Base-by-base conservation (phyloP, 2,797 vertebrate genomes). In the Xyrichtys novacula region DNA sequence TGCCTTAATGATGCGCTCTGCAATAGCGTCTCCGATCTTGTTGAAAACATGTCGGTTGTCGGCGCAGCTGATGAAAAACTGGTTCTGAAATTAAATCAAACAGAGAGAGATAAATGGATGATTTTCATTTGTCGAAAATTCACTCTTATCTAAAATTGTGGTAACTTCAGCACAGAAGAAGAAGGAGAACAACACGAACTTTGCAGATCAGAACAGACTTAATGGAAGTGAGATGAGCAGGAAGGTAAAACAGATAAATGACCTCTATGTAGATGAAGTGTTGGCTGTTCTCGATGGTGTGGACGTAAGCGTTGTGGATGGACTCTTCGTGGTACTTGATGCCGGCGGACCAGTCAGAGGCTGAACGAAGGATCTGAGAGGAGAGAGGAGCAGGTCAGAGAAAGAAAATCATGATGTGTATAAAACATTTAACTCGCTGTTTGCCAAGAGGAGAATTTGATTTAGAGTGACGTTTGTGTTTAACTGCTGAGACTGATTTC, bases 21-120 rank as follows among this genome's bases (percentile, higher is more conserved):
- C 95, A 7, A 99, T 98, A 0, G 97, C 73, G 55, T 99, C 96
- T 0, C 98, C 98, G 0, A 99, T 94, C 91, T 93, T 96, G 91
- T 99, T 99, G 90, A 95, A 97, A 47, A 99, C 96, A 5, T 95
- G 88, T 83, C 90, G 95, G 90, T 96, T 95, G 84, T 98, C 96
- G 1, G 97, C 92, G 14, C 97, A 99, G 92, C 97, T 99, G 91
- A 99, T 98, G 81, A 99, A 98, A 84, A 99, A 99, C 88, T 99
- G 98, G 88, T 99, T 99, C 98, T 99, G 78, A 42, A 78, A 55
- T 49, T 74, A 76, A 79, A 71, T 3, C 22, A 44, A 25, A 46
- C 14, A 46, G 25, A 44, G 19, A 44, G 6, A n/a, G 2, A 22
- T 5, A n/a, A 1, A n/a, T 17, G 1, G 5, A 39, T 17, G 5